Percentiles rank a stretch among this genome's conserved stretches.
Evolutionary conservation across 2,797 vertebrate species (phyloP).

Genomic region (Sylvia borin): DNA sequence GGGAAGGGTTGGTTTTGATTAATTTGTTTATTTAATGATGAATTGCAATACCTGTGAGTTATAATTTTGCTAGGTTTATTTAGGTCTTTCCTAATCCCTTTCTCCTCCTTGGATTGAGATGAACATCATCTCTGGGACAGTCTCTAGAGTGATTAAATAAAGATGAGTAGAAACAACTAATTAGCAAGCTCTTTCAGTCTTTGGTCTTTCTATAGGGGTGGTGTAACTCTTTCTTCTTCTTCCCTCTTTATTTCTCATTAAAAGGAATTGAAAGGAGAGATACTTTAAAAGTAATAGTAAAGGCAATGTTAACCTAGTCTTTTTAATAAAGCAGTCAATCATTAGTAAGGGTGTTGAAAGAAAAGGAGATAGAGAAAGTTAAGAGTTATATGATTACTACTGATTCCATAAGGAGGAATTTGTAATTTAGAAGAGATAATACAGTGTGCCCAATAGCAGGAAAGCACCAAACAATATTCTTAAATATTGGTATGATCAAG

Average conservation of each 20-base stretch:
- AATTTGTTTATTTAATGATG: not conserved
- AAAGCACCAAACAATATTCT: not conserved
- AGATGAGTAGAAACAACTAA: not conserved
- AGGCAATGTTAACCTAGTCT: not conserved
- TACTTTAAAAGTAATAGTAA: not conserved
- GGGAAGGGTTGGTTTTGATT: rapidly evolving
- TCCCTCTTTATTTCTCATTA: not conserved
- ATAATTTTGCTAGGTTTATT: not conserved
- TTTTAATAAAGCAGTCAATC: not conserved
- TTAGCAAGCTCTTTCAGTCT: not conserved
- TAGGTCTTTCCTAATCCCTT: not conserved
- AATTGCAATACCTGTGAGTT: not conserved
- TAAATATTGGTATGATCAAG: not conserved
- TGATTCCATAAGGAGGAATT: not conserved
- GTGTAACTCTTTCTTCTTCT: not conserved
- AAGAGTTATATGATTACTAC: not conserved
- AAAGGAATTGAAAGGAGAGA: not conserved
- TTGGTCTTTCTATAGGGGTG: not conserved
- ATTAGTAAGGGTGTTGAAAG: not conserved
- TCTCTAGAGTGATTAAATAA: not conserved
- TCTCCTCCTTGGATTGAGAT: not conserved
- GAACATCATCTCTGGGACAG: not conserved
- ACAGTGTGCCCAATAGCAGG: not conserved
- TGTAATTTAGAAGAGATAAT: not conserved
- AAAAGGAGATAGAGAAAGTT: not conserved